phyloP scores from a whole-genome alignment of 2,797 vertebrate genomes.

The Toxotes lorentzi region DNA sequence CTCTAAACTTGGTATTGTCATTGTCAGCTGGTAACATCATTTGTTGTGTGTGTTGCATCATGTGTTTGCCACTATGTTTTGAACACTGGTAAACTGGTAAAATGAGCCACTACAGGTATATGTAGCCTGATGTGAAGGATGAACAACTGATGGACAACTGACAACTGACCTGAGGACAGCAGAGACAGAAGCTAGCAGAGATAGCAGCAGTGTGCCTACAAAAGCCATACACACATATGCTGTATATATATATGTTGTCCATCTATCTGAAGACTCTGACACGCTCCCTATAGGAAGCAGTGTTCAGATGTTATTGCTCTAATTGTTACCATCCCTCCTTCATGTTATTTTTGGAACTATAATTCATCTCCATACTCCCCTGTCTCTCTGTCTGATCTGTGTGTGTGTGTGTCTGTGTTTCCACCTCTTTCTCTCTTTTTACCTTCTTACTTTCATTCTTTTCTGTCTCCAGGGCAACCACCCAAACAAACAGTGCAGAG shows the following conservation, averaged over 20 bases:
- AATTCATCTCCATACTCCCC: background rate
- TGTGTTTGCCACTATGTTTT: too few species aligned
- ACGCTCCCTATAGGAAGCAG: background rate
- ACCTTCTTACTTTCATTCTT: background rate
- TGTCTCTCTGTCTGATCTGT: background rate
- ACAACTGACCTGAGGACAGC: too few species aligned
- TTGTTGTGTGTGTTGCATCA: too few species aligned
- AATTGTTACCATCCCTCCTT: background rate
- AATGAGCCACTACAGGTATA: too few species aligned
- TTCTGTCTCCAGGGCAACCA: conserved; percentile 41
- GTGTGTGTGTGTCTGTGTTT: background rate
- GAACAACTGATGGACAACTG: too few species aligned
- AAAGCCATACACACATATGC: too few species aligned
- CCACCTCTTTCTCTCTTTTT: background rate
- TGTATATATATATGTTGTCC: background rate
- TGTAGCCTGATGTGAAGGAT: too few species aligned
- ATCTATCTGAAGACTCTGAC: too few species aligned
- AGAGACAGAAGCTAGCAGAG: too few species aligned
- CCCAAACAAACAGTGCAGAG: conserved; percentile 72
- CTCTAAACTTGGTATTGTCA: too few species aligned
- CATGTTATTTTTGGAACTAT: background rate
- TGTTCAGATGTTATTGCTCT: background rate
- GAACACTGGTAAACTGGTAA: too few species aligned
- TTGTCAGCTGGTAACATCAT: too few species aligned
- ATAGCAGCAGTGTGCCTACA: background rate